Base-by-base conservation (phyloP, 2,797 vertebrate species). In the Spondyliosoma cantharus region DNA sequence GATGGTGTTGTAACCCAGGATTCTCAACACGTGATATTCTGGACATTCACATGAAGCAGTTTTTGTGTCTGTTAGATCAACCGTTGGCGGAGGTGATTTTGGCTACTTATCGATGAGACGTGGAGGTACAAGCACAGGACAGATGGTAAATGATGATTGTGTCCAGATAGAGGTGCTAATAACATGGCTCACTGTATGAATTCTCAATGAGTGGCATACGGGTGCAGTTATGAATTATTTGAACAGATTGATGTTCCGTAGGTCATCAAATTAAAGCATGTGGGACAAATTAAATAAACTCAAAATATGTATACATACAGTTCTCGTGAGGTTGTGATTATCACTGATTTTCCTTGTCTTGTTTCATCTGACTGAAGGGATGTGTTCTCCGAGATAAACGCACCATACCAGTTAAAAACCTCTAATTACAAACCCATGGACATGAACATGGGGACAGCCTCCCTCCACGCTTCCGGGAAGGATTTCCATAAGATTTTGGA, bases 161-260 rank as follows among this genome's bases (percentile, higher is more conserved):
- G 24, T 53, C 25, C 45, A 62, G 60, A 76, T 75, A 67, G 14
- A 83, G 61, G 56, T 48, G 59, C 17, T 66, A n/a, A 69, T 45
- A 61, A 27, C 45, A 56, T 9, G 45, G 58, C 48, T 57, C 48
- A 71, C 67, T 61, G 71, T 50, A 59, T 71, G 82, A 87, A 89
- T 84, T 81, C 0, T 71, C 42, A 69, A 81, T 60, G 53, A 50
- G 58, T 19, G 72, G 52, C 69, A 45, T 56, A 42, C 62, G 20
- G 0, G 14, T 24, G 56, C 19, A 42, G 49, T 62, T 46, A n/a
- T 59, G 27, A 53, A 58, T 0, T 2, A 80, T 79, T 71, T 74
- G 58, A 82, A 49, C 46, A 78, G 67, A 78, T 27, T 73, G 37
- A 57, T 75, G 54, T 46, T 54, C 50, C 46, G 49, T 62, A 15